Evolutionary conservation across 2,888 invertebrate species (phyloP), one percentile per base, ranked within the genome.

Genomic region (Steinernema hermaphroditum): DNA sequence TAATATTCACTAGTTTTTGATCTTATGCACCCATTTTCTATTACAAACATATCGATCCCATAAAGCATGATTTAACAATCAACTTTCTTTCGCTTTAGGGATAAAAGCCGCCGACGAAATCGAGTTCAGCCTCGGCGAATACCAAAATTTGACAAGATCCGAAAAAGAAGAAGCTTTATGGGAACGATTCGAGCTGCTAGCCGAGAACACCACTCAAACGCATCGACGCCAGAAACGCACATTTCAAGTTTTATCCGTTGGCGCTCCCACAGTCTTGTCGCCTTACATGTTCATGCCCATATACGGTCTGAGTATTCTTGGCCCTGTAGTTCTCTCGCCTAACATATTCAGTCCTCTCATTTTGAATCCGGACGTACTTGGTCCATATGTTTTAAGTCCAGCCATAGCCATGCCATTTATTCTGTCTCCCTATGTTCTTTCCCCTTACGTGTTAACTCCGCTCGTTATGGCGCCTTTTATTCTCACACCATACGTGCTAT

Each of bases 271-370:
- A 12, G 78, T 85, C 0, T 72, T 85, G 0, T 76, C 83, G 4
- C 85, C 85, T 1, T 80, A 80, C 70, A 76, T 82, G 76, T 85
- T 85, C 74, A 76, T 81, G 9, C 82, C 82, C 4, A 76, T 79
- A 24, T 76, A 69, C 49, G 82, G 83, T 2, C 62, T 82, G 0
- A 73, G 75, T 14, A 75, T 83, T 0, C 74, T 83, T 0, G 83
- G 83, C 0, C 83, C 83, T 0, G 75, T 77, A 1, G 74, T 80
- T 1, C 78, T 85, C 29, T 84, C 83, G 1, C 85, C 85, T 0
- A 81, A 78, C 22, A 76, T 84, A 22, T 85, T 85, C 75, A 79
- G 82, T 0, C 85, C 85, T 4, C 78, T 83, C 14, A 80, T 83
- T 37, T 73, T 84, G 12, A 81, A 81, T 71, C 82, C 83, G 2